Base-by-base conservation (phyloP, 2,113 vertebrate species). In the Neogobius melanostomus region DNA sequence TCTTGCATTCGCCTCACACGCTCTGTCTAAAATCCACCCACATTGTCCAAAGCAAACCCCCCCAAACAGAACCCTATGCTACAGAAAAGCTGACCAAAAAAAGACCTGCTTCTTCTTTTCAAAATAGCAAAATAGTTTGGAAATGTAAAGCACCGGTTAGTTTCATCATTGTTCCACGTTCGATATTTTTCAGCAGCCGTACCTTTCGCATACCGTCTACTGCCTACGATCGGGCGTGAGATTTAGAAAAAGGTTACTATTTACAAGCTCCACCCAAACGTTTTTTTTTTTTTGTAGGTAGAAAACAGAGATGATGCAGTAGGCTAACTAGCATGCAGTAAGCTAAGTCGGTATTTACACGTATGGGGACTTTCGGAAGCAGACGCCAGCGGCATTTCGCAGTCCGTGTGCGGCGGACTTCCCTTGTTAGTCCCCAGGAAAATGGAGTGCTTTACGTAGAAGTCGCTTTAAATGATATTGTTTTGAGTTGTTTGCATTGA, bases 311-410 rank as follows among this genome's bases (percentile, higher is more conserved):
- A 74, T 78, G 77, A 82, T 66, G 85, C 74, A 53, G 81, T 85
- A 78, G 62, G 74, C 85, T 89, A 88, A 36, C 78, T 71, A 80
- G 85, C 90, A 91, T 91, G 90, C 90, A 87, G 74, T 59, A 86
- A 88, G 84, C 74, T 90, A 88, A 88, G 85, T 77, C 71, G 84
- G 73, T 36, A 83, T 81, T 86, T 81, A 88, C 84, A 87, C 6
- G 72, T 77, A 56, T 77, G 68, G 3, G 64, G 46, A 48, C 10
- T 1, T 11, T 67, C 67, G 76, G 72, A 72, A 21, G 72, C 11
- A 1, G 12, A 21, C 49, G 48, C 45, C 9, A 66, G 76, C 78
- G 68, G 77, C 66, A 69, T 76, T 76, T 67, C 79, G 75, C 68
- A 79, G 87, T 83, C 75, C 69, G 50, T 83, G 6, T n/a, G 76